Evolutionary conservation across 2,888 invertebrate genomes (phyloP).

Genomic region (Diarsia mendica): DNA sequence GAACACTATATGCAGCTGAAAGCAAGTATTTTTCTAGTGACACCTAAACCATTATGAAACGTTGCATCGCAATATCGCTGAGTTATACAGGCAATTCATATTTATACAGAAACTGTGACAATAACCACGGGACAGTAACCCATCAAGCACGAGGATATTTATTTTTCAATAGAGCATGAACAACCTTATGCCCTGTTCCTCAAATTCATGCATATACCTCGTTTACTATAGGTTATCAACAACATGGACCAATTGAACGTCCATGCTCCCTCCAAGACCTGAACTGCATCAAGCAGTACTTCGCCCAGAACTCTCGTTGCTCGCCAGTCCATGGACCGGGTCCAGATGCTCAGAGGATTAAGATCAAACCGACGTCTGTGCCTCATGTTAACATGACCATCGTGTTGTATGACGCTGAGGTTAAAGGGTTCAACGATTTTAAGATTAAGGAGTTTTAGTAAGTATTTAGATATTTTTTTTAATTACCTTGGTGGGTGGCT

Average conservation of each 20-base stretch:
- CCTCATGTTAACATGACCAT: slow-evolving; percentile 65
- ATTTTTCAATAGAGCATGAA: background rate
- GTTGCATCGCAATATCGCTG: too few species aligned
- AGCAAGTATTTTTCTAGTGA: too few species aligned
- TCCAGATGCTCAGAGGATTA: slow-evolving; percentile 50
- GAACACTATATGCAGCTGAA: too few species aligned
- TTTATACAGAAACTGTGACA: too few species aligned
- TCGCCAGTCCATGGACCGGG: slow-evolving; percentile 41
- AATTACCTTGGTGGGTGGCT: background rate
- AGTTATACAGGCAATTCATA: too few species aligned
- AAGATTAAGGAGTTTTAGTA: slow-evolving; percentile 73
- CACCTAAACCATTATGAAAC: too few species aligned
- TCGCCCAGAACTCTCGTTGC: slow-evolving; percentile 59
- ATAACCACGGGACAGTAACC: too few species aligned
- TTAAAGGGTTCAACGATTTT: slow-evolving; percentile 67
- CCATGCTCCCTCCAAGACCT: slow-evolving; percentile 64
- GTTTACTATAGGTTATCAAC: slow-evolving; percentile 22
- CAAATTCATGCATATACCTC: background rate
- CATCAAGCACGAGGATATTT: background rate
- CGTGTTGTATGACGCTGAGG: slow-evolving; percentile 35
- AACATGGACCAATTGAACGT: slow-evolving; percentile 31
- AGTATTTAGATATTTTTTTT: slow-evolving; percentile 12
- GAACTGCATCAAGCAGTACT: slow-evolving; percentile 64
- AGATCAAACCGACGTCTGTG: slow-evolving; percentile 28
- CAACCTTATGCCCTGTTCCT: background rate